Conservation (phyloP, 2,113 vertebrate genomes). For the Ivindomyrus marchei region DNA sequence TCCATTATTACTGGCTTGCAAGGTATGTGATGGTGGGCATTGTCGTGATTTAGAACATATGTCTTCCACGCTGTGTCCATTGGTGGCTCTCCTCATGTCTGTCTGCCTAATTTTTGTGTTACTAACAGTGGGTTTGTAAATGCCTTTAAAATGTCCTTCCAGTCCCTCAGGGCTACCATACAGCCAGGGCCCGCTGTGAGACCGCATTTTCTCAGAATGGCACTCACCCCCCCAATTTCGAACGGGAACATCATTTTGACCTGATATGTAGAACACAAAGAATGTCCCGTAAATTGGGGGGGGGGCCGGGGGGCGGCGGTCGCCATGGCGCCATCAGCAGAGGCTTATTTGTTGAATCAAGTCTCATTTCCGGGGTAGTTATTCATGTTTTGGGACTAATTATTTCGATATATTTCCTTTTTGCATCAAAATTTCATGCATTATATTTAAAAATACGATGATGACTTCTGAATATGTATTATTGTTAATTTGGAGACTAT, state of each 20-base stretch:
- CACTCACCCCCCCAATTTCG: not conserved
- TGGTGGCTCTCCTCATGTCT: not conserved
- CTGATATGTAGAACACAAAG: not conserved
- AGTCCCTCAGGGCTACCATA: not conserved
- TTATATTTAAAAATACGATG: not conserved
- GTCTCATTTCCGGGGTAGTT: not conserved
- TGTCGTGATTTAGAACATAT: not conserved
- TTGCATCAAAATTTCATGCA: not conserved
- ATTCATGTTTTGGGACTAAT: not conserved
- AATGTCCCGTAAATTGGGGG: not conserved
- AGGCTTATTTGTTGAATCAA: not conserved
- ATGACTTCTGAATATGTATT: not conserved
- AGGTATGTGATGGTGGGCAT: not conserved
- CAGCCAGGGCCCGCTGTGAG: not conserved
- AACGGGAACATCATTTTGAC: not conserved
- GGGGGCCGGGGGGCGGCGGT: not conserved
- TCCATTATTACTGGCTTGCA: not conserved
- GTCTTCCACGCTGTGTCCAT: not conserved
- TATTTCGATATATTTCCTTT: not conserved
- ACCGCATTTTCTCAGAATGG: not conserved
- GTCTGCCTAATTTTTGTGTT: not conserved
- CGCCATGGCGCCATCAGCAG: not conserved
- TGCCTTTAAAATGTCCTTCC: not conserved
- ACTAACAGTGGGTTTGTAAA: not conserved
- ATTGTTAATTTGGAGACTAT: not conserved